Conservation (phyloP, 2,113 vertebrate genomes). For the Astatoreochromis straeleni region DNA sequence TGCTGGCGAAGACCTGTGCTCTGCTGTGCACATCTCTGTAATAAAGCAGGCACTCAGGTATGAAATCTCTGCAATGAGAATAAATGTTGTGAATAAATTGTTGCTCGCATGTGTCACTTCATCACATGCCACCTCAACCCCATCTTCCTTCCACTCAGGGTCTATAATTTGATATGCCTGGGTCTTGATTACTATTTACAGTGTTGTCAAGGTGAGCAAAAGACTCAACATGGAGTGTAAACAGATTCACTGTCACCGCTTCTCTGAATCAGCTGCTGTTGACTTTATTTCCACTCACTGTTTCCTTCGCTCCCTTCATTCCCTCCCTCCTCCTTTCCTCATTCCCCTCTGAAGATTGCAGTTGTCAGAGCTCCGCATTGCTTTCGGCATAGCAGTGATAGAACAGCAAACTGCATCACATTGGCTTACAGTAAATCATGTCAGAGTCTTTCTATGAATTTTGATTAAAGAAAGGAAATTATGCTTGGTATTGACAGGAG, state of each 20-base stretch:
- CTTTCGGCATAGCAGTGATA: neutral
- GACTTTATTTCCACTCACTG: conserved; percentile 18
- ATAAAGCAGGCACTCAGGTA: conserved; percentile 9
- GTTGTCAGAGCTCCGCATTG: conserved; percentile 6
- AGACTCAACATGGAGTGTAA: conserved; percentile 29
- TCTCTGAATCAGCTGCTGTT: conserved; percentile 10
- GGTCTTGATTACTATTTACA: conserved; percentile 52
- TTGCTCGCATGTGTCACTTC: conserved; percentile 8
- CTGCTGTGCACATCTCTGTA: neutral
- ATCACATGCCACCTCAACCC: neutral
- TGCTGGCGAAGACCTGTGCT: neutral
- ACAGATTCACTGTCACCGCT: conserved; percentile 27
- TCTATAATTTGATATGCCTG: conserved; percentile 45
- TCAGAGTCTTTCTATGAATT: neutral
- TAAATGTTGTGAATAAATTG: conserved; percentile 28
- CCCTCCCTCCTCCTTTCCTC: neutral
- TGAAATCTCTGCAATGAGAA: neutral
- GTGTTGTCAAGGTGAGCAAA: conserved; percentile 38
- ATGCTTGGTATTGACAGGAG: neutral
- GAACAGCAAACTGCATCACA: conserved; percentile 1
- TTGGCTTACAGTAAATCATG: conserved; percentile 4
- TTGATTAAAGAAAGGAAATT: conserved; percentile 3
- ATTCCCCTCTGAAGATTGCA: conserved; percentile 5
- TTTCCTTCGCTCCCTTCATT: neutral
- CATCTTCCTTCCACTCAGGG: neutral